Percentiles rank a stretch among this genome's conserved stretches.
phyloP scores from a whole-genome alignment of 2,113 vertebrate species.

The Cygnus buccinator region DNA sequence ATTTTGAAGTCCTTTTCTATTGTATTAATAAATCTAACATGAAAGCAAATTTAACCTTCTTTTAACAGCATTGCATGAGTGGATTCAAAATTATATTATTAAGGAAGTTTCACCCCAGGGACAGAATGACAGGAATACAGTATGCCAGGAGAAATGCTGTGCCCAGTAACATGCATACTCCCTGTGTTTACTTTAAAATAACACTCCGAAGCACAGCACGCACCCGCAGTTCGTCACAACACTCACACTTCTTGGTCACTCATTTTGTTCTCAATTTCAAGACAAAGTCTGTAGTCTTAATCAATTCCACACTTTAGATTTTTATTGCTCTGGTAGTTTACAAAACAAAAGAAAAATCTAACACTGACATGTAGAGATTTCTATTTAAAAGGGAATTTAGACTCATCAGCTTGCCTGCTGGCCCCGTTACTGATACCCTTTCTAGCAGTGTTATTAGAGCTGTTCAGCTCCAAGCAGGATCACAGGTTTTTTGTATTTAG shows the following conservation, averaged over 20 bases:
- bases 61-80: not conserved
- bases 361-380: not conserved
- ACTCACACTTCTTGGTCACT: accelerated
- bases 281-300: not conserved
- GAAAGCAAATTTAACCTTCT: not conserved
- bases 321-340: not conserved
- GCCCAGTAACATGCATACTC: accelerated
- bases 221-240: accelerated
- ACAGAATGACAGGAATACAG: not conserved
- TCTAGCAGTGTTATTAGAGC: not conserved
- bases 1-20: not conserved
- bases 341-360: not conserved
- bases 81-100: not conserved
- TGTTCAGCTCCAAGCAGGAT: not conserved
- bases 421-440: not conserved
- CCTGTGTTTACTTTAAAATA: not conserved
- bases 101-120: not conserved
- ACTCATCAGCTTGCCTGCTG: not conserved
- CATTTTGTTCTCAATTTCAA: not conserved
- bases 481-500: not conserved
- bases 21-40: not conserved
- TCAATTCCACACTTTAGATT: not conserved
- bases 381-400: not conserved
- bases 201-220: no score
- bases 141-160: not conserved